Base-by-base conservation (phyloP, 2,113 vertebrate genomes). In the Pelusios castaneus region DNA sequence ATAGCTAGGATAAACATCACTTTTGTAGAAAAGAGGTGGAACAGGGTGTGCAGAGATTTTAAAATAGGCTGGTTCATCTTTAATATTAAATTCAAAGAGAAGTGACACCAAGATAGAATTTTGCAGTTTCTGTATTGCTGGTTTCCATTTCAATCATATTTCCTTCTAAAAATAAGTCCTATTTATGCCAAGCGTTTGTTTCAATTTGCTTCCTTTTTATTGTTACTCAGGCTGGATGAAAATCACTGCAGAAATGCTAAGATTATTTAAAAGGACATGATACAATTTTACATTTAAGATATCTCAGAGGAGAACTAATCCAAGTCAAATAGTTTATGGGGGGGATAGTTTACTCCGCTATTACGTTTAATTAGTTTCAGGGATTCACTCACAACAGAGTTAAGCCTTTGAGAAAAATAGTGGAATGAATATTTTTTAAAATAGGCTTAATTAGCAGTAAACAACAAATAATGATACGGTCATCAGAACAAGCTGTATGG, bases 91-190 rank as follows among this genome's bases (percentile, higher is more conserved):
- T 87, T 94, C 58, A 77, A 82, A 38, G 21, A 43, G 3, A 95
- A 93, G 77, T 27, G 58, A 84, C 60, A 89, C 4, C 80, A 70
- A 92, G 38, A 81, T 19, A 93, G 82, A 81, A 29, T 77, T 91
- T 79, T 82, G 41, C 60, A 87, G 75, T 56, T n/a, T 91, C 73
- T 95, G 84, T 89, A 51, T 70, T 60, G 27, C 82, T 88, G 60
- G 94, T 96, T 96, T 96, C 95, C 86, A 89, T 52, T 92, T 86
- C 94, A 89, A 84, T 93, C 92, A 81, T 82, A 91, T 89, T 90
- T 94, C 73, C 85, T 94, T 96, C 96, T 96, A 95, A 97, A 98
- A 96, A 95, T 95, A 96, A 96, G 63, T 80, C 51, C 88, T 93
- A 75, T 83, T 93, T 85, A 76, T 84, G 91, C 91, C 93, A 93